Evolutionary conservation across 1,140 invertebrate genomes (phyloP).

Genomic region (Kradibia gibbosae): DNA sequence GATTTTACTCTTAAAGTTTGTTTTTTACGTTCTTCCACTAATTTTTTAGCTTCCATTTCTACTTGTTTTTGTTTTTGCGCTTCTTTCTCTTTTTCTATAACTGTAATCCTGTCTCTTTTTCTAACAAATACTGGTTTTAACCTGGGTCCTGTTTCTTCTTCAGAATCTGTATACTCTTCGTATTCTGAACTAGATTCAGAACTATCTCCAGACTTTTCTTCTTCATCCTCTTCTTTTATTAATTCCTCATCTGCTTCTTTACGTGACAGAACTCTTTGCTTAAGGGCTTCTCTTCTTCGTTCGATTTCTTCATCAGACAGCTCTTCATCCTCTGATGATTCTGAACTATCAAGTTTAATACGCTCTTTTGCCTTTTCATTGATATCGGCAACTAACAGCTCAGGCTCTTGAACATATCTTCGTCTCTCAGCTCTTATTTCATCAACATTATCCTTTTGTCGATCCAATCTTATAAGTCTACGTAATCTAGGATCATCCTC

Average conservation of each 20-base stretch:
- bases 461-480: slow-evolving; percentile 75
- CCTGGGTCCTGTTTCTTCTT: slow-evolving; percentile 89
- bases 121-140: slow-evolving; percentile 98
- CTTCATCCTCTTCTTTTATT: slow-evolving; percentile 76
- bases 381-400: slow-evolving; percentile 78
- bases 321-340: slow-evolving; percentile 81
- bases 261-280: slow-evolving; percentile 79
- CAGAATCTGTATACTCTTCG: slow-evolving; percentile 91
- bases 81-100: slow-evolving; percentile 94
- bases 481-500: slow-evolving; percentile 85
- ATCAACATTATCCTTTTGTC: slow-evolving; percentile 76
- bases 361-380: slow-evolving; percentile 65
- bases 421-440: slow-evolving; percentile 73
- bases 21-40: slow-evolving; percentile 78
- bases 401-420: slow-evolving; percentile 80
- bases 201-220: slow-evolving; percentile 86
- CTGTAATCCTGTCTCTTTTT: slow-evolving; percentile 94
- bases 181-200: slow-evolving; percentile 85
- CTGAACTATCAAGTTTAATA: slow-evolving; percentile 69
- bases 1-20: slow-evolving; percentile 84
- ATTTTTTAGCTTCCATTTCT: slow-evolving; percentile 77
- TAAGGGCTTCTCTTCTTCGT: slow-evolving; percentile 80
- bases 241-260: slow-evolving; percentile 78
- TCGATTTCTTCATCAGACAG: slow-evolving; percentile 89
- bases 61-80: slow-evolving; percentile 85